Evolutionary conservation across 2,113 vertebrate genomes (phyloP), one percentile per base, ranked within the genome.

Genomic region (Hipposideros armiger): DNA sequence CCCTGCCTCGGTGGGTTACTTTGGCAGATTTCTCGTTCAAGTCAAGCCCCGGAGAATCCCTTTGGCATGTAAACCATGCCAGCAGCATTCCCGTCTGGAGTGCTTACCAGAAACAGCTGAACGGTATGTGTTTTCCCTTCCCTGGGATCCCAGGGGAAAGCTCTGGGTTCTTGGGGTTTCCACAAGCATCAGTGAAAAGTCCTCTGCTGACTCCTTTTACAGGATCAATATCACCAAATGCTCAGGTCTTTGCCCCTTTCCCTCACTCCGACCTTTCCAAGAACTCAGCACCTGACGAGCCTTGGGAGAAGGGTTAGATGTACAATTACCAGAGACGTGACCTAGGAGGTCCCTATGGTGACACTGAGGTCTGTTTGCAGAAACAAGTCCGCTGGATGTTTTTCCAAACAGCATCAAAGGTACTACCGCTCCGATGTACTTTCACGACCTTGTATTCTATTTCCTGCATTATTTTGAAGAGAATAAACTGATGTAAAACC

Each of bases 351-450:
- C 26, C 26, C 26, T 90, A 4, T 22, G 17, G 11, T 87, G 62
- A 69, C 4, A 77, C 5, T 17, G 10, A 56, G 3, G 11, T n/a
- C 60, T 45, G 8, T 1, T 1, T 17, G 11, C 11, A 36, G 45
- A 95, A 72, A 30, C 30, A 11, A 76, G 22, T 7, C 36, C 36
- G 19, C 36, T 15, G 26, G 45, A 16, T 62, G 81, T 20, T 81
- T 95, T 76, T 64, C 62, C 69, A 96, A 95, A 64, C 1, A 92
- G 30, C 32, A 47, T n/a, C 13, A 54, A 52, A 80, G 45, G 64
- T 16, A n/a, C 2, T 74, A 11, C 28, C 62, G 40, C 32, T 2
- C 22, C 19, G 20, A 30, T 73, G 4, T 1, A 36, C 32, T 62
- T 52, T 92, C 66, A 52, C 17, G 58, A 2, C 0, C 11, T 78